Evolutionary conservation across 2,113 vertebrate species (phyloP), one percentile per base, ranked within the genome.

Genomic region (Campylorhamphus procurvoides): DNA sequence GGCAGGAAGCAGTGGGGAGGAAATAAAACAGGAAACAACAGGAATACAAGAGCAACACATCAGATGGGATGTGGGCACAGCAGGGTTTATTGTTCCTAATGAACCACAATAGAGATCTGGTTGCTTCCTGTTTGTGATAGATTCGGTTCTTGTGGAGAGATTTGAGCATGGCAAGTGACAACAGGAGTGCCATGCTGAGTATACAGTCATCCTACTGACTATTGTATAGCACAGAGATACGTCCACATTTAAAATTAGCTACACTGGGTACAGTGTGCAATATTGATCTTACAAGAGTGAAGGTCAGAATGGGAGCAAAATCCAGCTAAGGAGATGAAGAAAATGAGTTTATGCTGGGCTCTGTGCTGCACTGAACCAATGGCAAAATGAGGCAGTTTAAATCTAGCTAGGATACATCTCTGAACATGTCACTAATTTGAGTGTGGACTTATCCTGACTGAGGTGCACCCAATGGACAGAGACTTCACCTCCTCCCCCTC

Each of bases 161-260:
- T 58, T 13, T 52, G 28, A 86, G 73, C 84, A 53, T 9, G 27
- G 68, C 0, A 0, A 85, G 40, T 39, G 37, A 56, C 66, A 94
- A 60, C 14, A 2, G 92, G 74, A 67, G 60, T 68, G 56, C 58
- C 92, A 75, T 7, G 3, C 24, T 63, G 81, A 53, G 44, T 56
- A 49, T 16, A 56, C 31, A 93, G 90, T 44, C 53, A 56, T 37
- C 37, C 60, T 87, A 84, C 84, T 78, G 50, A 64, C 78, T 82
- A 12, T 37, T 60, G 55, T 44, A 9, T 2, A 44, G 69, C 87
- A 68, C 35, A 60, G 78, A 72, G 39, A 17, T 53, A 63, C 3
- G 28, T 12, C 76, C 75, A 52, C 35, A 39, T 52, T 94, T 94
- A 87, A 89, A 95, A 84, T 78, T 72, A 91, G 82, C 82, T 69